Base-by-base conservation (phyloP, 2,888 invertebrate genomes). In the Torymus auratus region DNA sequence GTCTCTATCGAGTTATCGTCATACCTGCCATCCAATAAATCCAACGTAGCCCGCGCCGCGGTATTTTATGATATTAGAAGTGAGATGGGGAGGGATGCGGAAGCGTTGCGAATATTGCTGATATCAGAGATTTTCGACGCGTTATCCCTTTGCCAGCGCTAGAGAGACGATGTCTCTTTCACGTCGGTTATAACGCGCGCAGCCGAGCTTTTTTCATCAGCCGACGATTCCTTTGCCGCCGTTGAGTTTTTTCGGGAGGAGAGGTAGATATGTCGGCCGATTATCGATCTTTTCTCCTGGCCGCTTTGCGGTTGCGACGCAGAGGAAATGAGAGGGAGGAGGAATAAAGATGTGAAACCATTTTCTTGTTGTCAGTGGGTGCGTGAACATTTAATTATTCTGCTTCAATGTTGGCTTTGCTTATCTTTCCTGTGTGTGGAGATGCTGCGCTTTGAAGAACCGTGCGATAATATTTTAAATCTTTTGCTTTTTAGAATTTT, bases 1-100 rank as follows among this genome's bases (percentile, higher is more conserved):
- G 72, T 64, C 81, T 28, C 55, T 87, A 88, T 88, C 87, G 85
- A 86, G 87, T 88, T 88, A 89, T 88, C 88, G 86, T 85, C 85
- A 84, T 86, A 88, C 85, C 86, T 87, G 87, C 85, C 85, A 84
- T 83, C 85, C 85, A 85, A 88, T 88, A 88, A 88, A 88, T 87
- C 86, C 82, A 82, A 60, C 72, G 73, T 77, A 80, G 68, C 76
- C 75, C 75, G 77, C 75, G 77, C 73, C 75, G 83, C 86, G 85
- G 85, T 87, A 86, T 86, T 76, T 69, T 76, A 76, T 76, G 69
- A 61, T 69, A 76, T 53, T 50, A 5, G 61, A 52, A 58, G 41
- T 41, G 41, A 41, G 67, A 52, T n/a, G 62, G 2, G 58, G 1
- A 13, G 58, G 55, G n/a, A 41, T 41, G 7, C 7, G 7, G 41